Percentiles rank a stretch among this genome's conserved stretches.
phyloP scores from a whole-genome alignment of 2,888 invertebrate species.

The Agonopterix alstromeriana region DNA sequence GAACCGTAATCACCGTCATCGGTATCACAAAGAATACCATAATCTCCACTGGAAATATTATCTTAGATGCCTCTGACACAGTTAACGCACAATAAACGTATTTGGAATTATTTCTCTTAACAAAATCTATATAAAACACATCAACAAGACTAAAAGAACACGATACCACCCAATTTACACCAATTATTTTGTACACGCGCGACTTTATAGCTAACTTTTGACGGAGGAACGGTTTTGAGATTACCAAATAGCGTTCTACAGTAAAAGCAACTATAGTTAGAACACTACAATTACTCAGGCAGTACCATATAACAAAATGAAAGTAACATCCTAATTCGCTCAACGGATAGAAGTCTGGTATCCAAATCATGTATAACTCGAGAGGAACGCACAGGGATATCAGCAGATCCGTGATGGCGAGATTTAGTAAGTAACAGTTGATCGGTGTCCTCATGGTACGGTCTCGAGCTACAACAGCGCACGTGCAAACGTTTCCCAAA shows the following conservation, averaged over 20 bases:
- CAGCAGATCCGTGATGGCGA: conserved; percentile 85
- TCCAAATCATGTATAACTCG: conserved; percentile 87
- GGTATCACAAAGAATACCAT: conserved; percentile 90
- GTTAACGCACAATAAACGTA: conserved; percentile 54
- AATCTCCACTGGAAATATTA: conserved; percentile 76
- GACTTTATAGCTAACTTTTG: conserved; percentile 87
- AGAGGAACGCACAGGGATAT: conserved; percentile 85
- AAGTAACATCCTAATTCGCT: conserved; percentile 86
- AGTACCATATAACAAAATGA: conserved; percentile 86
- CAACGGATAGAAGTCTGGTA: conserved; percentile 83
- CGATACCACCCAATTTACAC: conserved; percentile 85
- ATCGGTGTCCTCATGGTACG: conserved; percentile 88
- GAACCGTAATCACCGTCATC: conserved; percentile 88
- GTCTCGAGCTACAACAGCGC: conserved; percentile 84
- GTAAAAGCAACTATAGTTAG: conserved; percentile 91
- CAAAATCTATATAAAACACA: conserved; percentile 47
- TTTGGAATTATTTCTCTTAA: conserved; percentile 51
- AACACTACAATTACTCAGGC: conserved; percentile 87
- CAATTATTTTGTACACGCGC: conserved; percentile 84
- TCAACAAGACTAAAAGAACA: conserved; percentile 84
- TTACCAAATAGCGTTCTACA: conserved; percentile 90
- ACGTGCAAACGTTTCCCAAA: conserved; percentile 85
- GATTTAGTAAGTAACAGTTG: conserved; percentile 87
- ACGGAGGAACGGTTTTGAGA: conserved; percentile 87
- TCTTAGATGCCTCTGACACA: conserved; percentile 32